Evolutionary conservation across 1,140 invertebrate species (phyloP).

Genomic region (Scaptomyza graminum): DNA sequence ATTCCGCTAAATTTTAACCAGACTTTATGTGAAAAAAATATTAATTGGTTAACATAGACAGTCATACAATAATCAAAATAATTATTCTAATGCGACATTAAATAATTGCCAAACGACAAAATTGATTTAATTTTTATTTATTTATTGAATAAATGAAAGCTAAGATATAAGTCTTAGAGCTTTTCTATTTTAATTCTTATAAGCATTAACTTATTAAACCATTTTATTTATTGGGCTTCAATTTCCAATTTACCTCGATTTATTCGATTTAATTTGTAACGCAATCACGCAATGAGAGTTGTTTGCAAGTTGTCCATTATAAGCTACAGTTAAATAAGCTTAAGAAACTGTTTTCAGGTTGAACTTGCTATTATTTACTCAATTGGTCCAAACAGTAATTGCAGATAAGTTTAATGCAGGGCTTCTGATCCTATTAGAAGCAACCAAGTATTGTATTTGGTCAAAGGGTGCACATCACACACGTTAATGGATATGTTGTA

Average conservation of each 20-base stretch:
- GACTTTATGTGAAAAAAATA: no score
- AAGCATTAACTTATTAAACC: no score
- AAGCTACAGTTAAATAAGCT: neutral
- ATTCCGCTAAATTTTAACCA: no score
- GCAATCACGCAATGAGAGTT: neutral
- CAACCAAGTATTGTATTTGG: neutral
- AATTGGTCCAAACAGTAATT: slow-evolving; percentile 5
- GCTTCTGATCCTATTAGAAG: neutral
- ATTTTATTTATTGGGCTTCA: no score
- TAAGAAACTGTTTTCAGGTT: neutral
- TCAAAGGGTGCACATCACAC: neutral
- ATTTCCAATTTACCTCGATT: neutral
- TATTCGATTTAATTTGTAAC: neutral
- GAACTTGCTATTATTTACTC: neutral
- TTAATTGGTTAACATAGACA: no score
- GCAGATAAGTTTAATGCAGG: neutral
- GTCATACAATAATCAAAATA: no score
- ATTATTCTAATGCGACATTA: no score
- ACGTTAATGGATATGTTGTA: neutral
- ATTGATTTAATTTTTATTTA: no score
- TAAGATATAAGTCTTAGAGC: no score
- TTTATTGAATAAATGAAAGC: no score
- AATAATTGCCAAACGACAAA: no score
- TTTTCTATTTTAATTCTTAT: no score
- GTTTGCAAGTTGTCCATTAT: neutral